phyloP scores from a whole-genome alignment of 1,140 invertebrate genomes.

The Penaeus indicus region DNA sequence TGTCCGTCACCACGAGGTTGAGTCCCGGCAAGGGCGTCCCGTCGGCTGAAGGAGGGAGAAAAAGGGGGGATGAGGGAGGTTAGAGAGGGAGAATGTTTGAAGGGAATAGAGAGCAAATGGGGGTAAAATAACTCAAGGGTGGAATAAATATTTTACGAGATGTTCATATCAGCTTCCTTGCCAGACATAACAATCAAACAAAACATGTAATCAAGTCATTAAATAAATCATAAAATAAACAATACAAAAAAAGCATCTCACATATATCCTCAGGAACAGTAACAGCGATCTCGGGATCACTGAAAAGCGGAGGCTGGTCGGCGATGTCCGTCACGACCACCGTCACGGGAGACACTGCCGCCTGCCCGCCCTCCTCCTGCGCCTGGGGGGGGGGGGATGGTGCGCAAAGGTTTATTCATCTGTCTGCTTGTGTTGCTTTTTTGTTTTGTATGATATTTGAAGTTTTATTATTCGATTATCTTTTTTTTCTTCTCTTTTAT shows the following conservation, averaged over 20 bases:
- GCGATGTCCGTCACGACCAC: conserved; percentile 88
- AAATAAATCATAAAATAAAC: neutral
- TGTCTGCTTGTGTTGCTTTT: too few species aligned
- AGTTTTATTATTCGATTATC: too few species aligned
- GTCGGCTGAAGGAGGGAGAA: conserved; percentile 67
- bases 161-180: neutral
- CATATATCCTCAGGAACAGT: conserved; percentile 84
- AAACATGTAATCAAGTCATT: neutral
- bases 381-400: conserved; percentile 40
- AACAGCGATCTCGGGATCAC: conserved; percentile 77
- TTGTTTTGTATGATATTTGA: too few species aligned
- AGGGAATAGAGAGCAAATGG: neutral
- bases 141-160: too few species aligned
- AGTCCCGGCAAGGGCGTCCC: conserved; percentile 75
- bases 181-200: neutral
- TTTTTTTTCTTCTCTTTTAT: too few species aligned
- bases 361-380: conserved; percentile 73
- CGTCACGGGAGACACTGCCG: conserved; percentile 78
- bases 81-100: neutral
- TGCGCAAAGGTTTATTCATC: too few species aligned
- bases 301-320: conserved; percentile 85
- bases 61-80: neutral
- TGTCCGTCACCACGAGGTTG: conserved; percentile 82
- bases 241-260: conserved; percentile 67
- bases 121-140: too few species aligned